Evolutionary conservation across 1,140 invertebrate species (phyloP).

Genomic region (Drosophila cardini): DNA sequence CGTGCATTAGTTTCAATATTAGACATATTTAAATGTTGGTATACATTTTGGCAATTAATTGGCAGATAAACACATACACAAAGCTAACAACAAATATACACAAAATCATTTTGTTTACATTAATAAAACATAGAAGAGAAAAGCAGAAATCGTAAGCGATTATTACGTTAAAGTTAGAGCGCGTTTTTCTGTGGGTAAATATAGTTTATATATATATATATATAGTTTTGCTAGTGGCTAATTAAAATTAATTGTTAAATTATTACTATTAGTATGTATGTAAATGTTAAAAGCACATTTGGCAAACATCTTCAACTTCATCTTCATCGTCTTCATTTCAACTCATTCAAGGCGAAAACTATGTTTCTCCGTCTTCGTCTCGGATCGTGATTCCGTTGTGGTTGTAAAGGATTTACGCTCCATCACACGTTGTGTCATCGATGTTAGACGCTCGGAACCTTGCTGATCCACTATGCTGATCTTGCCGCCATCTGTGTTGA

Average conservation of each 20-base stretch:
- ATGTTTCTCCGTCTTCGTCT: slow-evolving; percentile 84
- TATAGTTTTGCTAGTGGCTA: slow-evolving; percentile 70
- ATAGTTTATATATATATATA: slow-evolving; percentile 45
- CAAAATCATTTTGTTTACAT: slow-evolving; percentile 14
- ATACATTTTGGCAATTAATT: slow-evolving; percentile 64
- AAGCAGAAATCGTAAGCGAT: slow-evolving; percentile 41
- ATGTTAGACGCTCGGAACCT: slow-evolving; percentile 78
- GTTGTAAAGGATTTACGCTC: slow-evolving; percentile 86
- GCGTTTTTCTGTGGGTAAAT: slow-evolving; percentile 38
- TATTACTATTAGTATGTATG: slow-evolving; percentile 80
- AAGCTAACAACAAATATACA: slow-evolving; percentile 52
- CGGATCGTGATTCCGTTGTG: slow-evolving; percentile 85
- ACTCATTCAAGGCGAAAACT: slow-evolving; percentile 82
- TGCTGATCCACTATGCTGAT: slow-evolving; percentile 76
- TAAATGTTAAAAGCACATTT: slow-evolving; percentile 84
- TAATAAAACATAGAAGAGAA: slow-evolving; percentile 31
- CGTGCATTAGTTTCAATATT: slow-evolving; percentile 17
- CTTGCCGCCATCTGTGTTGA: slow-evolving; percentile 80
- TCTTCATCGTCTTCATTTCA: slow-evolving; percentile 22
- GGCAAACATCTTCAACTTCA: slow-evolving; percentile 67
- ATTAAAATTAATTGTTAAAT: slow-evolving; percentile 78
- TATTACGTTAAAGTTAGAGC: slow-evolving; percentile 54
- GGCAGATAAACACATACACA: slow-evolving; percentile 57
- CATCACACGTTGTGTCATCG: slow-evolving; percentile 86
- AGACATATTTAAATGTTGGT: slow-evolving; percentile 7